These are phyloP conservation scores for Gnathonemus echidnorhynchus DNA, from an alignment of 2,113 vertebrate genomes.

Conservation along the genomic window DNA sequence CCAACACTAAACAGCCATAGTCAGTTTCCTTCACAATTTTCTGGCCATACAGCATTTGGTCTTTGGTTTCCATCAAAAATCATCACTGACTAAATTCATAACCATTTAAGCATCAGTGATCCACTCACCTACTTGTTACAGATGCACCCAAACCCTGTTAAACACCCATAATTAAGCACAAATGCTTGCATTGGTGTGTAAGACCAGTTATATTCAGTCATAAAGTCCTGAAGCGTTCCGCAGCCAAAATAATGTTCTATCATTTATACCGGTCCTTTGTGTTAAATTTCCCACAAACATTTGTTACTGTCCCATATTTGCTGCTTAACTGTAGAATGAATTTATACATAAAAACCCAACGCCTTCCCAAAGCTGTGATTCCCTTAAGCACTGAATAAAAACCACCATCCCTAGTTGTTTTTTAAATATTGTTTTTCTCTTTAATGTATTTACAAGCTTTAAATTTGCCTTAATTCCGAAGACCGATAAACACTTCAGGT, in stretches of 20 bases:
- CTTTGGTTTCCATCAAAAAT: not conserved
- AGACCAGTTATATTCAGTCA: not conserved
- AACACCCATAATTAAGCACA: not conserved
- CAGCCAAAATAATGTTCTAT: not conserved
- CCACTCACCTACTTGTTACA: not conserved
- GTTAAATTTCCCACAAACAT: not conserved
- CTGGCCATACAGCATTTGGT: not conserved
- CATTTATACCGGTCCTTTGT: not conserved
- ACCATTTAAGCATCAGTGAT: not conserved
- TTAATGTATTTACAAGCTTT: conserved; percentile 98
- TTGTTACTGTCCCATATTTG: not conserved
- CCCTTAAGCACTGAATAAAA: conserved; percentile 28
- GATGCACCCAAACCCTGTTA: not conserved
- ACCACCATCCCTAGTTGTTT: conserved; percentile 40
- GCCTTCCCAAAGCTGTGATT: not conserved
- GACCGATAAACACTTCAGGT: conserved; percentile 76
- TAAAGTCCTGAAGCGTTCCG: not conserved
- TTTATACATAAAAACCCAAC: not conserved
- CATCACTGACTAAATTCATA: not conserved
- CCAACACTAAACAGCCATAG: not conserved
- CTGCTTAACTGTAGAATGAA: not conserved
- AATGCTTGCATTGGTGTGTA: not conserved
- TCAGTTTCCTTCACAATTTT: not conserved
- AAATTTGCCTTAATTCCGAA: conserved; percentile 80
- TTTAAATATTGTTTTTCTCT: conserved; percentile 85